phyloP scores from a whole-genome alignment of 2,888 invertebrate genomes.

The Brachyptera putata region DNA sequence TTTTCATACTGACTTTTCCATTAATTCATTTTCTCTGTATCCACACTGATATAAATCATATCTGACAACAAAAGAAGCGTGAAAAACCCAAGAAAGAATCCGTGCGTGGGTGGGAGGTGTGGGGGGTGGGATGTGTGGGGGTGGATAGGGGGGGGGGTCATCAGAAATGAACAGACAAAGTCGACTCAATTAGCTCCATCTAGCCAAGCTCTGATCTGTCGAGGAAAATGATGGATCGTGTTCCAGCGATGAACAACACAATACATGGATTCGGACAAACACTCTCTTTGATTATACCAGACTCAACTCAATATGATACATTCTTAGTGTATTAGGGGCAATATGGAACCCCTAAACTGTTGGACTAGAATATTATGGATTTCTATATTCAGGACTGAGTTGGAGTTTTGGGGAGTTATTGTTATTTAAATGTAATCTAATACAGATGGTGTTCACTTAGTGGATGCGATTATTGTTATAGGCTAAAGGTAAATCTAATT shows the following conservation, averaged over 20 bases:
- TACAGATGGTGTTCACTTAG: background rate
- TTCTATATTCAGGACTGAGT: background rate
- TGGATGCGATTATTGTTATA: no score
- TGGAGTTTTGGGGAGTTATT: background rate
- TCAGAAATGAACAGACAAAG: background rate
- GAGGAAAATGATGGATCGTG: constrained; percentile 2
- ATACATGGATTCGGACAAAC: background rate
- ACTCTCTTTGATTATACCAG: constrained; percentile 13
- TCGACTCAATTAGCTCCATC: constrained; percentile 5
- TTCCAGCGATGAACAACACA: background rate
- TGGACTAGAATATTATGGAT: constrained; percentile 14
- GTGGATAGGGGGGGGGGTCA: background rate
- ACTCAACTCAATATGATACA: background rate
- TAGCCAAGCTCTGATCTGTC: constrained; percentile 1
- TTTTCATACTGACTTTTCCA: background rate
- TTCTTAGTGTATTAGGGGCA: background rate
- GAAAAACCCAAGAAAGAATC: background rate
- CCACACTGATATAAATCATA: background rate
- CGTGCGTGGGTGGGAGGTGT: background rate
- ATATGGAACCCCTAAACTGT: constrained; percentile 15
- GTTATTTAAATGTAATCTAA: constrained; percentile 17
- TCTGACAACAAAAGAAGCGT: background rate
- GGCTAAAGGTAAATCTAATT: no score
- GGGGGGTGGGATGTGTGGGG: background rate
- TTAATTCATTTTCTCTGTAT: background rate